Base-by-base conservation (phyloP, 2,888 invertebrate genomes). In the Drosophila engyochracea region DNA sequence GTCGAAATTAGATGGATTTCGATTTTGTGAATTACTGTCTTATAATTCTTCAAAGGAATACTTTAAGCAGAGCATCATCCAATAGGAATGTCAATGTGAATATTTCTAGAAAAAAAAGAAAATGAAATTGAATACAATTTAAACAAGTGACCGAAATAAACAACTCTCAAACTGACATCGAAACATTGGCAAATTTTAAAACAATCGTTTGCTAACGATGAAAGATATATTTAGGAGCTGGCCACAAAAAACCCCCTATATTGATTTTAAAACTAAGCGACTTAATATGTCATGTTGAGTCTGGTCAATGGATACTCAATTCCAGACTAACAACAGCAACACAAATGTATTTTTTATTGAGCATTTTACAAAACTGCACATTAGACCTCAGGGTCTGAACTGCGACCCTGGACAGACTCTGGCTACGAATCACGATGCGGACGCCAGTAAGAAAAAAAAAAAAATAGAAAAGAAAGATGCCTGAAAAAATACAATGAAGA, bases 301-400 rank as follows among this genome's bases (percentile, higher is more conserved):
- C 47, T 55, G 65, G 60, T 70, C 72, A 62, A 63, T 61, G 59
- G 63, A 64, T 69, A 65, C 61, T 67, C 67, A 70, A 73, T 65
- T 81, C 33, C 60, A 66, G 61, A 39, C 54, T 49, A 52, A 62
- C 66, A 81, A 65, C 37, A 44, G 57, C 60, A 74, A 67, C 33
- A 68, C 63, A 79, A 79, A 70, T 77, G 75, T 73, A 68, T 82
- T 73, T 85, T 89, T 89, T 85, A 82, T 82, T 87, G 80, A 76
- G 77, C 82, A 81, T 87, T 85, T 85, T 89, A 81, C 83, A 87
- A 87, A 89, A 79, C 85, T 77, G 87, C 76, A 76, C 81, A 89
- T 81, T 81, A 75, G 80, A 81, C 88, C 81, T 69, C 80, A 81
- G 91, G 91, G 86, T 83, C 81, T 80, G 85, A 85, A 79, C 89